Percentiles rank a stretch among this genome's conserved stretches.
Conservation (phyloP, 2,113 vertebrate genomes). For the Litocranius walleri region DNA sequence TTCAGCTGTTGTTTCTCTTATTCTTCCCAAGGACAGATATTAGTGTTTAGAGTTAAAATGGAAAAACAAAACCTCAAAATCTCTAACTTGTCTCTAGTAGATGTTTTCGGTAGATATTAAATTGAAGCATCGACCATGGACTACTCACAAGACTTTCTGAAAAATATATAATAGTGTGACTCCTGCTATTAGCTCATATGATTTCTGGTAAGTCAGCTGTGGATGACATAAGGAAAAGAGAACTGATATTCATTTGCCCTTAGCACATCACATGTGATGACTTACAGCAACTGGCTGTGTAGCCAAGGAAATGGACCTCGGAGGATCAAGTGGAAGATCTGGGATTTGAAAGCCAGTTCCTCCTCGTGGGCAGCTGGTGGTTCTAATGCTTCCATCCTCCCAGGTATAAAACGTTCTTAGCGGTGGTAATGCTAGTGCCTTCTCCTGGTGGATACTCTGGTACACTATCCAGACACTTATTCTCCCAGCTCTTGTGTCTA, state of each 20-base stretch:
- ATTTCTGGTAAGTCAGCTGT: neutral
- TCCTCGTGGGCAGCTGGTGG: neutral
- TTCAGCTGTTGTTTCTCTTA: neutral
- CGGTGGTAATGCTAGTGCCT: neutral
- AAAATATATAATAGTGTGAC: neutral
- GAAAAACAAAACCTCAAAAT: neutral
- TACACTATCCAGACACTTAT: fast-evolving
- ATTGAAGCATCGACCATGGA: neutral
- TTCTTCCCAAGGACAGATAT: neutral
- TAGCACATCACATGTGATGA: neutral
- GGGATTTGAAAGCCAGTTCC: neutral
- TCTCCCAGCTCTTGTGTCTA: neutral
- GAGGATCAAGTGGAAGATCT: neutral
- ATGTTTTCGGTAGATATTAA: neutral
- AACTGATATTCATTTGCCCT: neutral
- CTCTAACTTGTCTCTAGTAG: neutral
- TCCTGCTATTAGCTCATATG: neutral
- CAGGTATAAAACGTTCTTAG: too few species aligned
- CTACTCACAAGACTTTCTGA: neutral
- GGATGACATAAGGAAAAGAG: neutral
- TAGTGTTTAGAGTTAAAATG: neutral
- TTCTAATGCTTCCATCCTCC: neutral
- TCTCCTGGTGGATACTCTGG: fast-evolving
- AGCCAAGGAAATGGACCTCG: neutral
- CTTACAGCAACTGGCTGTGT: neutral